A percentile compares a stretch with the other conserved stretches of the same genome.
Evolutionary conservation across 2,797 vertebrate genomes (phyloP).

Genomic region (Acanthiza pusilla): DNA sequence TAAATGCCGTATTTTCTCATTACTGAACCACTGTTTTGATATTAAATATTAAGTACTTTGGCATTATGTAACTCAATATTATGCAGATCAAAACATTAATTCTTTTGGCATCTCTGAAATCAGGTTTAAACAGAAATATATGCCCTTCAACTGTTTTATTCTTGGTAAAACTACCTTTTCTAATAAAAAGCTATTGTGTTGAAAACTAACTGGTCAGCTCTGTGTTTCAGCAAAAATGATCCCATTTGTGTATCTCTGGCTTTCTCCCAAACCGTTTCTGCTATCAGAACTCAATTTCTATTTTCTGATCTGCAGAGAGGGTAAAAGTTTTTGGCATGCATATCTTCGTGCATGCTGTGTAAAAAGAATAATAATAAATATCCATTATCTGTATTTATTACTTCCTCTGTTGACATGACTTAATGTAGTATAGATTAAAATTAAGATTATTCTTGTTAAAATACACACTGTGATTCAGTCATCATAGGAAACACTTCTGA

Average conservation of each 20-base stretch:
- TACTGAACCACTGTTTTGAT: not conserved
- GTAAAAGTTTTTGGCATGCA: not conserved
- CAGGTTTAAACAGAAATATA: not conserved
- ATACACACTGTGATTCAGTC: not conserved
- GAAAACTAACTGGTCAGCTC: not conserved
- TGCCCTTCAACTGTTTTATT: not conserved
- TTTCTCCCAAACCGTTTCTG: not conserved
- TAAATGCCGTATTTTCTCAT: not conserved
- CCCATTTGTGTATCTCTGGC: not conserved
- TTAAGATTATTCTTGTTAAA: not conserved
- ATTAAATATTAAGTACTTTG: not conserved
- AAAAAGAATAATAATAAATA: not conserved
- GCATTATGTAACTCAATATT: not conserved
- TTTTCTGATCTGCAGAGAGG: not conserved
- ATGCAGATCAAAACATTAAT: not conserved
- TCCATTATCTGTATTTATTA: not conserved
- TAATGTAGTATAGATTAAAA: not conserved
- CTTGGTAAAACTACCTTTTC: not conserved
- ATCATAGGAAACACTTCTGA: rapidly evolving
- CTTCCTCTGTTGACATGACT: not conserved
- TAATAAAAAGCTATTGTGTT: not conserved
- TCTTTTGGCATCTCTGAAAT: not conserved
- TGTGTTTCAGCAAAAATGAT: not conserved
- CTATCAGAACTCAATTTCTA: not conserved
- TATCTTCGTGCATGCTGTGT: rapidly evolving